Percentiles rank a stretch among this genome's conserved stretches.
These are phyloP conservation scores for Cochlearius cochlearius DNA, from an alignment of 2,113 vertebrate genomes.

Conservation along the genomic window DNA sequence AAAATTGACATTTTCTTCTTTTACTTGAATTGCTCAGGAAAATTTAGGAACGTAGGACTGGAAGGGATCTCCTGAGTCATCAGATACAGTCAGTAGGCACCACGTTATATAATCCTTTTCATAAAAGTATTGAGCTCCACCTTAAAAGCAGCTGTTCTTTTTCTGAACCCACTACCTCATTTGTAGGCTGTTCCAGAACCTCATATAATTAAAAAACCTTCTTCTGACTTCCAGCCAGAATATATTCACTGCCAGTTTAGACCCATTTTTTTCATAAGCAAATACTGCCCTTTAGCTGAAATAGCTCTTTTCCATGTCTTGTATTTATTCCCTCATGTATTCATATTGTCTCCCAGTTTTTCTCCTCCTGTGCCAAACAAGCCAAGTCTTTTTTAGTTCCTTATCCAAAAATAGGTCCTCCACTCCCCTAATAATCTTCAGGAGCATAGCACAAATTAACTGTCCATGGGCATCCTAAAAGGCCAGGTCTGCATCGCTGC, in stretches of 20 bases:
- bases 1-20: slow-evolving; percentile 17
- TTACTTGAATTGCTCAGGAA: background rate
- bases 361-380: background rate
- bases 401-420: background rate
- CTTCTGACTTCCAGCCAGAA: background rate
- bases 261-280: background rate
- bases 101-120: background rate
- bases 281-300: background rate
- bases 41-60: background rate
- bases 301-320: background rate
- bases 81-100: background rate
- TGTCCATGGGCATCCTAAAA: background rate
- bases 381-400: background rate
- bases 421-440: background rate
- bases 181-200: background rate
- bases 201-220: background rate
- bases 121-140: background rate
- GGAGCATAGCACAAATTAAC: background rate
- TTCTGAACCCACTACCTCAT: background rate
- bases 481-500: background rate
- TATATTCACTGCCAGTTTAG: background rate
- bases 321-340: background rate
- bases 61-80: slow-evolving; percentile 17
- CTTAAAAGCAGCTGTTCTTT: background rate
- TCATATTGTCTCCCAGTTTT: background rate